Percentiles rank a stretch among this genome's conserved stretches.
phyloP scores from a whole-genome alignment of 2,113 vertebrate genomes.

The Quiscalus mexicanus region DNA sequence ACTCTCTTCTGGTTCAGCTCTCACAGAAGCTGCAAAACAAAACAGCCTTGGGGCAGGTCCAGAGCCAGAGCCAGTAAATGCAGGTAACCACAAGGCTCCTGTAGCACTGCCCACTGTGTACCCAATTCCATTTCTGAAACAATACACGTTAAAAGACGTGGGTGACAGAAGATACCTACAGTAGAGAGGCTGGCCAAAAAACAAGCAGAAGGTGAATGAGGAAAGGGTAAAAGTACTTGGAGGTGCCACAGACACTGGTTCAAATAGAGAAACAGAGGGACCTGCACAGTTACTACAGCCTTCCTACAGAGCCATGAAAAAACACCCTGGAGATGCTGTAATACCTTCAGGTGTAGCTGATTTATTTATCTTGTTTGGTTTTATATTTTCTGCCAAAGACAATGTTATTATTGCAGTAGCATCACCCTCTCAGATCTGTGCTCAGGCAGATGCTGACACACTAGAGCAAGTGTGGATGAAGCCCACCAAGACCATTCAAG shows the following conservation, averaged over 20 bases:
- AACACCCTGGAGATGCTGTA: not conserved
- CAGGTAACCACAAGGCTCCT: not conserved
- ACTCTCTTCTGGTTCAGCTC: not conserved
- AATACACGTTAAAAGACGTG: not conserved
- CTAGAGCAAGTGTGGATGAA: not conserved
- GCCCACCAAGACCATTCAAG: not conserved
- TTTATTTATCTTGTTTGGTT: not conserved
- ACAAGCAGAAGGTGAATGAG: not conserved
- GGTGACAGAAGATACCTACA: not conserved
- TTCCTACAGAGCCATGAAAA: not conserved
- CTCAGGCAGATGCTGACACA: not conserved
- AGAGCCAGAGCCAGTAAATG: not conserved
- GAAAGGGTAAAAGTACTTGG: not conserved
- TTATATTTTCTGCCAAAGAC: not conserved
- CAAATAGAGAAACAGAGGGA: not conserved
- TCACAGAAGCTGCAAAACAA: not conserved
- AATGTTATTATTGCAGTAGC: not conserved
- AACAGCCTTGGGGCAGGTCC: no score
- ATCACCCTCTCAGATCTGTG: not conserved
- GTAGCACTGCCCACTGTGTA: fast-evolving
- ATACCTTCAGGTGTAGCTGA: not conserved
- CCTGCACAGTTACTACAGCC: not conserved
- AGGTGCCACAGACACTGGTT: not conserved
- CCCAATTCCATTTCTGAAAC: not conserved
- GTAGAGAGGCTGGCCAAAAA: not conserved